phyloP scores from a whole-genome alignment of 2,797 vertebrate species.

The Selene dorsalis region DNA sequence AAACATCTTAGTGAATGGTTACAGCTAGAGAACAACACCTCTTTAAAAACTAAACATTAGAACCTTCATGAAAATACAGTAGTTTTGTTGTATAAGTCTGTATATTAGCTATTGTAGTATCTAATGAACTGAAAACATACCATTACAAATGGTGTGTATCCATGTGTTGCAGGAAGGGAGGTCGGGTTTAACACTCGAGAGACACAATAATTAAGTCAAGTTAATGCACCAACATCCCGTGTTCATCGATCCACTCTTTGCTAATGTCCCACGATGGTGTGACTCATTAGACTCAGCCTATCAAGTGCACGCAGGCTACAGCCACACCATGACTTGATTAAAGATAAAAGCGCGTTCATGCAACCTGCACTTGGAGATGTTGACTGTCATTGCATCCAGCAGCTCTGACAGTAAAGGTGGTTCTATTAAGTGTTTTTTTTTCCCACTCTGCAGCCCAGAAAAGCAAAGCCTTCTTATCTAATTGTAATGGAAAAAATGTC shows the following conservation, averaged over 20 bases:
- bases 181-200: conserved; percentile 10
- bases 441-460: not conserved
- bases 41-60: too few relatives aligned
- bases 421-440: not conserved
- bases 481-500: conserved; percentile 2
- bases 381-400: conserved; percentile 8
- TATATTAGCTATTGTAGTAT: not conserved
- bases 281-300: conserved; percentile 68
- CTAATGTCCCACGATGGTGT: conserved; percentile 54
- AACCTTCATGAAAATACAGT: too few relatives aligned
- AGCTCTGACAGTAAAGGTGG: conserved; percentile 7
- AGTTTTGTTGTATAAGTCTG: not conserved
- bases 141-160: not conserved
- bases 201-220: conserved; percentile 63
- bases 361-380: conserved; percentile 1
- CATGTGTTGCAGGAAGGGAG: conserved; percentile 12
- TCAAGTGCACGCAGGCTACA: conserved; percentile 57
- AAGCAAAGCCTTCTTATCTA: conserved; percentile 25
- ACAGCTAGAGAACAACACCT: too few relatives aligned
- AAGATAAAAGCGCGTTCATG: conserved; percentile 25
- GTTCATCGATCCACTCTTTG: conserved; percentile 62
- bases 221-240: conserved; percentile 57
- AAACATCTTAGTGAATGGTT: too few relatives aligned
- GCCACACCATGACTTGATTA: conserved; percentile 38
- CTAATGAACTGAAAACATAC: not conserved